A percentile compares a stretch with the other conserved stretches of the same genome.
These are phyloP conservation scores for Leucopternis melanops DNA, from an alignment of 2,113 vertebrate species.

Conservation along the genomic window DNA sequence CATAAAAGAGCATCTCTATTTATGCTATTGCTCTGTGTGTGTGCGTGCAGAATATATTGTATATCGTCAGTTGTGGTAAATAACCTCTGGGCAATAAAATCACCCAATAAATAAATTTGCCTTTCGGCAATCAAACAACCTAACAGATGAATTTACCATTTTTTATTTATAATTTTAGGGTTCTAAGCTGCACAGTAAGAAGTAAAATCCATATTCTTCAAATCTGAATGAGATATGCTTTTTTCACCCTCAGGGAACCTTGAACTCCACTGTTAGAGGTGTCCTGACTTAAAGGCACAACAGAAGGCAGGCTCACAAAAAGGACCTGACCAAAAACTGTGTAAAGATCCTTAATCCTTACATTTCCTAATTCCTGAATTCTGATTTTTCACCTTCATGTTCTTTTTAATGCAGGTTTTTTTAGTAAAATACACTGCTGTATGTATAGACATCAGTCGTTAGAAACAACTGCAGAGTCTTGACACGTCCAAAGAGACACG, in stretches of 20 bases:
- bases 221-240: background rate
- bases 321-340: background rate
- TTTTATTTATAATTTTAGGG: background rate
- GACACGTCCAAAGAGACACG: background rate
- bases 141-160: background rate
- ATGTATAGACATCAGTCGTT: background rate
- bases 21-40: fast-evolving
- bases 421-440: background rate
- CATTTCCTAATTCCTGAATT: background rate
- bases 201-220: background rate
- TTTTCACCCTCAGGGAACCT: background rate
- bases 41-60: background rate
- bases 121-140: background rate
- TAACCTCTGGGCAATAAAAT: background rate
- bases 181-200: background rate
- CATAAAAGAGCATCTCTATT: background rate
- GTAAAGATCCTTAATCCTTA: background rate
- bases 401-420: background rate
- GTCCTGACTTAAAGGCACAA: background rate
- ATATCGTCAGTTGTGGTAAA: background rate
- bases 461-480: background rate
- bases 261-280: background rate
- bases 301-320: background rate
- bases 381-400: background rate
- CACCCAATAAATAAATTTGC: background rate